Evolutionary conservation across 2,797 vertebrate species (phyloP), one percentile per base, ranked within the genome.

Genomic region (Aselliscus stoliczkanus): DNA sequence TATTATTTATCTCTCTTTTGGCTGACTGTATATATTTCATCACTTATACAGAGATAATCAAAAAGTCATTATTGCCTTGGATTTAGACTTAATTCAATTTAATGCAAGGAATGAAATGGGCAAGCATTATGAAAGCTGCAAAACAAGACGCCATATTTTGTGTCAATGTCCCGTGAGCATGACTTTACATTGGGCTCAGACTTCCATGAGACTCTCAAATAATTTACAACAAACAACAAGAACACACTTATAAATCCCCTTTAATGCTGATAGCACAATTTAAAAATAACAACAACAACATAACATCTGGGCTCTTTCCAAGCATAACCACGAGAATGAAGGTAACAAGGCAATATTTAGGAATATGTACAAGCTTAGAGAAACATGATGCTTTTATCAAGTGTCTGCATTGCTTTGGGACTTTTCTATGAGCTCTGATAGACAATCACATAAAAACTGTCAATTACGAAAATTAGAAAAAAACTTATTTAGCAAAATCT

Each of bases 21-120:
- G 34, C 94, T 95, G 83, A 79, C 10, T 15, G n/a, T 77, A 94
- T 80, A 96, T 72, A 97, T 96, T 87, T 96, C 81, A 94, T 97
- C 96, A 93, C 88, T 96, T 96, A 97, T 96, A 98, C 91, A 97
- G n/a, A 97, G 64, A 97, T 56, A 88, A 98, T 93, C 84, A 88
- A 88, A 95, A 98, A 98, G 96, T 96, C 87, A 97, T 97, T 96
- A 96, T 81, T 69, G 52, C 85, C 92, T 95, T 95, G 96, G 95
- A 94, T 34, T 96, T 88, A 62, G 93, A 86, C 94, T 96, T 95
- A 96, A 94, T 83, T 97, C 50, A 94, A 62, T 23, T 89, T 75
- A 88, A 47, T 94, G 64, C 82, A 98, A 97, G 81, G 60, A 93
- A 93, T 69, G 50, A 62, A 91, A 52, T 93, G 87, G 47, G 23